Conservation (phyloP, 2,797 vertebrate species). For the Limnodromus scolopaceus region DNA sequence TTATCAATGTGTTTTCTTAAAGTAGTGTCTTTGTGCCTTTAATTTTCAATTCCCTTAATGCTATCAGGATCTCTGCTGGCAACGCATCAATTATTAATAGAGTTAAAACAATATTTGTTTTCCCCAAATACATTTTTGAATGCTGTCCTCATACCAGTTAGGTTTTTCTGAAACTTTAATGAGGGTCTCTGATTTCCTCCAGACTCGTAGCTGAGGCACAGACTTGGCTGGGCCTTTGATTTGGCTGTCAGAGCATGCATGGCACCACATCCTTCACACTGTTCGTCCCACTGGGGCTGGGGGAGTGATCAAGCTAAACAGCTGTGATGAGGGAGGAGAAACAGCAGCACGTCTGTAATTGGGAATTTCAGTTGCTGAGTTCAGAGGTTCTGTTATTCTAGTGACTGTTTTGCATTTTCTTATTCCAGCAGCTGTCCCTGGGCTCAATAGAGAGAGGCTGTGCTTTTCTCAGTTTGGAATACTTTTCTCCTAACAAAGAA, state of each 20-base stretch:
- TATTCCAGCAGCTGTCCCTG: background rate
- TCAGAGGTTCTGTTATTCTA: slow-evolving; percentile 35
- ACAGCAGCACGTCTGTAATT: background rate
- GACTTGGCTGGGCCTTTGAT: slow-evolving; percentile 24
- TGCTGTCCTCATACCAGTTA: slow-evolving; percentile 43
- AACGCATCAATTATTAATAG: slow-evolving; percentile 80
- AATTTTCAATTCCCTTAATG: slow-evolving; percentile 81
- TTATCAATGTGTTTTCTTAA: slow-evolving; percentile 74
- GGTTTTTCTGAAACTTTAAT: slow-evolving; percentile 45
- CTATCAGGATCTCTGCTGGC: slow-evolving; percentile 73
- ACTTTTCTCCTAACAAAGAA: background rate
- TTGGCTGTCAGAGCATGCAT: background rate
- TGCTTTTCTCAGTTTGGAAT: background rate
- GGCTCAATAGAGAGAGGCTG: background rate
- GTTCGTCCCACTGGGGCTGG: background rate
- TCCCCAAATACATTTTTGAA: slow-evolving; percentile 71
- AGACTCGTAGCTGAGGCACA: background rate
- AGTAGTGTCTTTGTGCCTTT: slow-evolving; percentile 75
- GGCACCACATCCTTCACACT: background rate
- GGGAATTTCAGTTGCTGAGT: slow-evolving; percentile 19
- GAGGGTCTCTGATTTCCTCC: slow-evolving; percentile 29
- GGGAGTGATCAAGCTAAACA: slow-evolving; percentile 1
- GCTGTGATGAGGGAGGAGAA: background rate
- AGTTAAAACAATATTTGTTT: slow-evolving; percentile 81
- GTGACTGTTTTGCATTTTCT: background rate